These are phyloP conservation scores for Bolinopsis microptera DNA, from an alignment of 37 sponge, comb jelly and placozoan species.

Conservation along the genomic window DNA sequence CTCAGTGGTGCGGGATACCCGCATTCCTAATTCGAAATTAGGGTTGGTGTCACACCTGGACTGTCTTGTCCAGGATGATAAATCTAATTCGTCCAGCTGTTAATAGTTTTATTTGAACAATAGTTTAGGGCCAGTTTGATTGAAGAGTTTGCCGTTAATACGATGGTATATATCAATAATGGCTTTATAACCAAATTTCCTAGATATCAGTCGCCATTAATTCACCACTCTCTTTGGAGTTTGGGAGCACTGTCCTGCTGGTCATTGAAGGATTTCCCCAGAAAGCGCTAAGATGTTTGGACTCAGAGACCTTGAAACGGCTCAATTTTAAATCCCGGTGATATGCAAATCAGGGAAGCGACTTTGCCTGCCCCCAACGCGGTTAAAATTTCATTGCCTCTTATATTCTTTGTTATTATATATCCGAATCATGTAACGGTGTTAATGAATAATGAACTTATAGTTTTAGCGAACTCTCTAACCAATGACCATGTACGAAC, in stretches of 20 bases:
- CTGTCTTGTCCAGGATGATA: not conserved
- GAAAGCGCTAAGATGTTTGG: no score
- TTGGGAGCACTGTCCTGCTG: not conserved
- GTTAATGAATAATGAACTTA: not conserved
- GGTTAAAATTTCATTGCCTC: not conserved
- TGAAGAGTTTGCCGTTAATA: not conserved
- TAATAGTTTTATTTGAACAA: not conserved
- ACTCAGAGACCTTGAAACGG: no score
- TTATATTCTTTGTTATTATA: not conserved
- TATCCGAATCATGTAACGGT: not conserved
- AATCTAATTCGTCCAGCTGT: not conserved
- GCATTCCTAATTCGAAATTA: not conserved
- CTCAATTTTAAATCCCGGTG: no score
- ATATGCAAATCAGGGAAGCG: not conserved
- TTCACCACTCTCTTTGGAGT: no score
- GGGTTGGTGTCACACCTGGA: not conserved
- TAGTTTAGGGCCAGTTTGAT: not conserved
- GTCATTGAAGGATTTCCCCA: not conserved
- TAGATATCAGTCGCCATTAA: not conserved
- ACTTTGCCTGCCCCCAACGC: not conserved
- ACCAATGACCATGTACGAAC: slow-evolving; percentile 40
- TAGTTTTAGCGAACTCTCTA: not conserved
- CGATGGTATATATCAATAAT: not conserved
- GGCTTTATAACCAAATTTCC: not conserved
- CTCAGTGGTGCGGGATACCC: not conserved